phyloP scores from a whole-genome alignment of 1,140 invertebrate species.

The Drosophila saltans region DNA sequence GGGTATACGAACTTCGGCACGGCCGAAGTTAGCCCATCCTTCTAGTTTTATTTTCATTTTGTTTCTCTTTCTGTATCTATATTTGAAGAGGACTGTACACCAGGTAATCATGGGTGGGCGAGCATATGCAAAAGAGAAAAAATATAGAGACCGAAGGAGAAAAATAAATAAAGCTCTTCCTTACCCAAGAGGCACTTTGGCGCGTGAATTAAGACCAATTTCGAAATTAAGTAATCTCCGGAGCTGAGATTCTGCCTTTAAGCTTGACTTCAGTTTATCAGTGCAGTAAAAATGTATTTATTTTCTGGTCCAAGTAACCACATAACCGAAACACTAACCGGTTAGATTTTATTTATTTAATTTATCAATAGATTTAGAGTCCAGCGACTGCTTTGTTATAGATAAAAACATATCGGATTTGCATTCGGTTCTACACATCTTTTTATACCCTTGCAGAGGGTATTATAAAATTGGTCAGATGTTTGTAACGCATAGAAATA shows the following conservation, averaged over 20 bases:
- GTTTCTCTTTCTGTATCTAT: slow-evolving; percentile 11
- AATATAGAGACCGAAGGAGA: slow-evolving; percentile 14
- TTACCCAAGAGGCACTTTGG: slow-evolving; percentile 65
- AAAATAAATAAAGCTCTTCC: slow-evolving; percentile 8
- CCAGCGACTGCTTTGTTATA: neutral
- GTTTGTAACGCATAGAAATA: too few relatives aligned
- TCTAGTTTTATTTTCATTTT: neutral
- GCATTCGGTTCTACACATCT: too few relatives aligned
- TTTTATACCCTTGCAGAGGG: too few relatives aligned
- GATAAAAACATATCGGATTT: neutral
- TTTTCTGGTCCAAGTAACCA: neutral
- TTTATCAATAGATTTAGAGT: neutral
- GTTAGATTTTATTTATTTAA: neutral
- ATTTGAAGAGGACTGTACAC: slow-evolving; percentile 18
- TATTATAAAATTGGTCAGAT: too few relatives aligned
- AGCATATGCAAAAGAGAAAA: slow-evolving; percentile 61
- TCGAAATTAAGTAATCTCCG: slow-evolving; percentile 82
- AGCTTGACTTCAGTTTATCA: slow-evolving; percentile 42
- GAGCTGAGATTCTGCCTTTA: slow-evolving; percentile 41
- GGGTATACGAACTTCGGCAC: too few relatives aligned
- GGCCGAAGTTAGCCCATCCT: too few relatives aligned
- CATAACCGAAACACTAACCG: neutral
- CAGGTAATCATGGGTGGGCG: slow-evolving; percentile 71
- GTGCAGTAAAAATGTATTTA: slow-evolving; percentile 39
- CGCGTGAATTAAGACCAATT: slow-evolving; percentile 82